Evolutionary conservation across 2,888 invertebrate species (phyloP), one percentile per base, ranked within the genome.

Genomic region (Rhingia campestris): DNA sequence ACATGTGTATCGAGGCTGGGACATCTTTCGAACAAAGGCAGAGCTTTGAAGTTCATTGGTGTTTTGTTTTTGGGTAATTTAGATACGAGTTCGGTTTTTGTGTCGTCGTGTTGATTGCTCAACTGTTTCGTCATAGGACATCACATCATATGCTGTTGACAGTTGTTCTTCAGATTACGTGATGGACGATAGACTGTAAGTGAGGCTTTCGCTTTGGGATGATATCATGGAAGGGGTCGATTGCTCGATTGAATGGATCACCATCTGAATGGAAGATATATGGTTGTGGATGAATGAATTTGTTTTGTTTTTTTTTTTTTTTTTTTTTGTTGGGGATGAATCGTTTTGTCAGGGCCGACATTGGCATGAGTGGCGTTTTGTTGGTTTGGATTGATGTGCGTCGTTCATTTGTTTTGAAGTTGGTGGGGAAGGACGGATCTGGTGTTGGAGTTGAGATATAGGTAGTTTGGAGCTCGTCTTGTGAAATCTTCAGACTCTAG

Each of bases 161-260:
- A 49, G 49, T 49, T 49, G 49, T 49, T 49, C 49, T 4, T 49
- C 49, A 49, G 22, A 49, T 5, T 10, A n/a, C 30, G 4, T 9
- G 9, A 30, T 30, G 10, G 49, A 10, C 22, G 22, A 22, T 2
- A 22, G 22, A 22, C 22, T 22, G 1, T 22, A 22, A 22, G 6
- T 22, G 47, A 6, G 30, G 30, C 7, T 30, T 22, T 7, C 7
- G 30, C 7, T 30, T 22, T 7, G 47, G 10, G 69, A 70, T 70
- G 69, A 70, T 70, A 70, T 70, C 69, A 70, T 58, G 6, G 4
- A 7, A 12, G 7, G 47, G 12, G 14, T 53, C n/a, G 33, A 58
- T 56, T 67, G 43, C 9, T 53, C 7, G 33, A 58, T 56, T 67
- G 43, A 54, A 54, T 43, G 45, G 45, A 37, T 67, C 22, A 56